Base-by-base conservation (phyloP, 2,113 vertebrate genomes). In the Dasyornis broadbenti region DNA sequence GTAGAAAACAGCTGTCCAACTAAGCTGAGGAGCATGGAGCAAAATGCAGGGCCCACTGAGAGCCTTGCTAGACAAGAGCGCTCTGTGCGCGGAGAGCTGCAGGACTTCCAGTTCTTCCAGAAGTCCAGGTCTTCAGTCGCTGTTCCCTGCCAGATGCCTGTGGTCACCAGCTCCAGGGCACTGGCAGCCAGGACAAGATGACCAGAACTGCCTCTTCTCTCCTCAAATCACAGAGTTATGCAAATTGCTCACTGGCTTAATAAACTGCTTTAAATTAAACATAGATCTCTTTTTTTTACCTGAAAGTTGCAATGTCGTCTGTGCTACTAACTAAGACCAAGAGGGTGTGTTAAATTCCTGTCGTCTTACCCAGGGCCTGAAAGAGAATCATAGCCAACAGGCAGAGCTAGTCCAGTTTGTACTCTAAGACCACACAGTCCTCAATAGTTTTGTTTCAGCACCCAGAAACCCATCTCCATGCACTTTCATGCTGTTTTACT, bases 61-160 rank as follows among this genome's bases (percentile, higher is more conserved):
- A 94, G 75, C 75, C 75, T 57, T 20, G 65, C n/a, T 14, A 9
- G 94, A 97, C 97, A 97, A 97, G 96, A 86, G 66, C 5, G 1
- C 73, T 94, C 94, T 97, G 96, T 97, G 94, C 54, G 2, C 15
- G 0, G 80, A 33, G 54, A 78, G 78, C 63, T 86, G 82, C 93
- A 86, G 92, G 49, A 90, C 95, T 69, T 93, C 57, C 37, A 94
- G 96, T 92, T 88, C 94, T 94, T 89, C 89, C 82, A 82, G 24
- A 89, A 91, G 83, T 73, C 83, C 70, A 81, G 56, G 17, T 81
- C 88, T 64, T 50, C 22, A 87, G 66, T 53, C 0, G 1, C 80
- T 71, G 57, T 56, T 96, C 87, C 69, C 76, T 85, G 94, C 97
- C 95, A 87, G 93, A 97, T 97, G 86, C 96, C 94, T 98, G 97